Base-by-base conservation (phyloP, 2,888 invertebrate genomes). In the Leptodirus hochenwartii region DNA sequence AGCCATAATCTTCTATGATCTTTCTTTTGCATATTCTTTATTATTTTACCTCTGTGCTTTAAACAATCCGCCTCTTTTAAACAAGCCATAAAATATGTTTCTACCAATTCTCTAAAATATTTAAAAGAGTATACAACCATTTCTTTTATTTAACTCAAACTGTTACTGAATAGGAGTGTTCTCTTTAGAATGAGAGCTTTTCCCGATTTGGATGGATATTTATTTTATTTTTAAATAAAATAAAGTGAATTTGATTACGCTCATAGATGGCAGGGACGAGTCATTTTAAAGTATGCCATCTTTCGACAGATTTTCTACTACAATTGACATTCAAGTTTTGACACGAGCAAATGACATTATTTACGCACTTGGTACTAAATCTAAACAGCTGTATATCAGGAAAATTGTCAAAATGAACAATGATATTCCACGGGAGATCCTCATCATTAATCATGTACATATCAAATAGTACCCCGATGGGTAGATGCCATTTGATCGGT, bases 51-150 rank as follows among this genome's bases (percentile, higher is more conserved):
- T 40, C 85, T 67, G 51, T 96, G 95, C 54, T 98, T 98, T 24
- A 98, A 59, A n/a, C 85, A 81, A 61, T 96, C 96, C 2, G 98
- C 96, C 61, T 98, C 98, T 57, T 98, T 98, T 5, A 98, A 64
- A 39, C 82, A 81, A 12, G 91, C 80, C 72, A 98, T 79, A 53
- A 88, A 98, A 53, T 90, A 79, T 3, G 91, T 75, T 56, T 95
- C 91, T 10, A 96, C 76, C 9, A 77, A 68, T 52, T 95, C 93
- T 53, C 85, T 87, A 12, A 4, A 37, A 34, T 11, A 16, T 8
- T 25, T 12, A 10, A 24, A 46, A 30, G 64, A 55, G 30, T 14
- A 35, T 29, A n/a, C n/a, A n/a, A n/a, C n/a, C n/a, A n/a, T n/a
- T n/a, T n/a, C n/a, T n/a, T n/a, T n/a, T n/a, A n/a, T n/a, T n/a